Base-by-base conservation (phyloP, 2,888 invertebrate genomes). In the Nomada flava region DNA sequence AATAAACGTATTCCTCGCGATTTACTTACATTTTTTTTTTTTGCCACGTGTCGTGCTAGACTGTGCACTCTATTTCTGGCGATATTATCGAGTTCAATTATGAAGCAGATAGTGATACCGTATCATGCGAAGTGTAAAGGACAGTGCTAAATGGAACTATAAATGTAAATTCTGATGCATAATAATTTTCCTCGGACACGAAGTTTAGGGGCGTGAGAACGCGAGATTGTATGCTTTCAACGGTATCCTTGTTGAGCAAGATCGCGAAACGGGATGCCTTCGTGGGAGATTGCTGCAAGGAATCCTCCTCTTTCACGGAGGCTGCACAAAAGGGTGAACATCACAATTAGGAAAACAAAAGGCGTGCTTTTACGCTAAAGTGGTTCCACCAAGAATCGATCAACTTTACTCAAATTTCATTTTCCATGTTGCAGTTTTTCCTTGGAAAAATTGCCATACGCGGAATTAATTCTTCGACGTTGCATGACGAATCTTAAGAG, bases 211-310 rank as follows among this genome's bases (percentile, higher is more conserved):
- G 64, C 86, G 87, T 88, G 86, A 86, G 87, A 87, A 82, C 75
- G 65, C 11, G 63, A 59, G 77, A 55, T 75, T 53, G 57, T 57
- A 20, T 47, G 59, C 72, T 76, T 65, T 68, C 57, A 64, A 29
- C 71, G 64, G 65, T 53, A 71, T 69, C 79, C 73, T 62, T 42
- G 67, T 88, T 84, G 74, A 57, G 72, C 29, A 70, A 67, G 79
- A 82, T 74, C 76, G 80, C 59, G 76, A 82, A 84, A 78, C 82
- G 76, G 67, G 62, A 79, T 60, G 60, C 44, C 76, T 84, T 79
- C 85, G 82, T 88, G 87, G 75, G 87, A 87, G 73, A 86, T 68
- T 70, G 78, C 85, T 68, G 53, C 75, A 59, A 80, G 84, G 88
- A 84, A 69, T 80, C 72, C 64, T 73, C 29, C 18, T 63, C 65